Percentiles rank a stretch among this genome's conserved stretches.
Evolutionary conservation across 2,888 invertebrate species (phyloP).

Genomic region (Mesoligia furuncula): DNA sequence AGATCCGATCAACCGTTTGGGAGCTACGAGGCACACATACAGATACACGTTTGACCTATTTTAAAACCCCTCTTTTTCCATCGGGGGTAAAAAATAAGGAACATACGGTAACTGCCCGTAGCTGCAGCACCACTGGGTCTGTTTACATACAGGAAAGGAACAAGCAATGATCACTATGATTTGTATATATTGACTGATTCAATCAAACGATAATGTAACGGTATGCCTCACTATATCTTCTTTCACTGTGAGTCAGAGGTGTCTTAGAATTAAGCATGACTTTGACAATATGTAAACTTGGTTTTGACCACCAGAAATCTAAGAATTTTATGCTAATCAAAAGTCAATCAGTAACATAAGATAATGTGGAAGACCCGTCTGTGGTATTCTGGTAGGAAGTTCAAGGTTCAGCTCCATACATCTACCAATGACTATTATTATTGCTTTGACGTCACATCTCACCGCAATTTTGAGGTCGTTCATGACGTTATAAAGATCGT

Average conservation of each 20-base stretch:
- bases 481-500: conserved; percentile 42
- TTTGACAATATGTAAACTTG: not conserved
- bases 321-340: conserved; percentile 4
- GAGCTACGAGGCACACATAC: not conserved
- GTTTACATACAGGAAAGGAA: not conserved
- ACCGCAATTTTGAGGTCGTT: conserved; percentile 34
- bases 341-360: conserved; percentile 14
- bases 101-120: not conserved
- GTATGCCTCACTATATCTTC: not conserved
- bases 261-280: not conserved
- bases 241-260: conserved; percentile 21
- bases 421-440: conserved; percentile 23
- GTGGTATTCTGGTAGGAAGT: conserved; percentile 36
- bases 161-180: not conserved
- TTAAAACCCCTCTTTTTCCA: not conserved
- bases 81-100: not conserved
- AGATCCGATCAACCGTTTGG: too few relatives aligned
- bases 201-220: not conserved
- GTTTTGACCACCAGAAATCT: not conserved
- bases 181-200: not conserved
- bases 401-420: conserved; percentile 32
- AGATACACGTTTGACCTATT: too few relatives aligned
- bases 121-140: not conserved
- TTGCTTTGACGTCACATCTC: conserved; percentile 27
- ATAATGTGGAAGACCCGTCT: conserved; percentile 5